phyloP scores from a whole-genome alignment of 64 coral and sea anemone species.

The Porites australiensis region DNA sequence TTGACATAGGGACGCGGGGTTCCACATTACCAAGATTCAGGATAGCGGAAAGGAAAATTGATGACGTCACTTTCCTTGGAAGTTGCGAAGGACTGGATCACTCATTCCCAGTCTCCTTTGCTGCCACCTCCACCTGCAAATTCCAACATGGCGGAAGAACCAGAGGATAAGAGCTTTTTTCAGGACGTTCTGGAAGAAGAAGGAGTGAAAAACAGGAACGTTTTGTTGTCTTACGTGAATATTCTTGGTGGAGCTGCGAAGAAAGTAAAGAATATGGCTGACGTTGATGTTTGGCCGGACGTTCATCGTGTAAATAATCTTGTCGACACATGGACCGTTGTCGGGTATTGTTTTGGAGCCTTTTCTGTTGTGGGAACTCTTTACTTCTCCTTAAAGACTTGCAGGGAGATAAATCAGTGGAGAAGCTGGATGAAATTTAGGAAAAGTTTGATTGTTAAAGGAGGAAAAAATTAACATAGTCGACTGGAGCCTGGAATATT shows the following conservation, averaged over 20 bases:
- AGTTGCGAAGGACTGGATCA: too few species aligned
- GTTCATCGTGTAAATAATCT: constrained; percentile 67
- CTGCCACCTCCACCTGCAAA: not conserved
- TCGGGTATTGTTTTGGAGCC: constrained; percentile 62
- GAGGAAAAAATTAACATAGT: not conserved
- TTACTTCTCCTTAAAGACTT: constrained; percentile 69
- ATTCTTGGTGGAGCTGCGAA: constrained; percentile 41
- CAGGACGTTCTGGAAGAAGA: constrained; percentile 41
- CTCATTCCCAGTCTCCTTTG: not conserved
- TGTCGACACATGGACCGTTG: constrained; percentile 68
- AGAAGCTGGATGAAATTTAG: constrained; percentile 64
- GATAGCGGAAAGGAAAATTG: too few species aligned
- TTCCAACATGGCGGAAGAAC: constrained; percentile 70
- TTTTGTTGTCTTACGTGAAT: constrained; percentile 45
- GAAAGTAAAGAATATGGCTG: constrained; percentile 49
- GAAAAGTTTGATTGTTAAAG: not conserved
- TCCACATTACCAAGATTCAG: too few species aligned
- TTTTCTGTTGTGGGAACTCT: constrained; percentile 46
- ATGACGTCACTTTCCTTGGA: too few species aligned
- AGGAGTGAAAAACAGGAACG: constrained; percentile 34
- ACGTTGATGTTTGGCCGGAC: constrained; percentile 85
- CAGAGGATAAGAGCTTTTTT: constrained; percentile 41
- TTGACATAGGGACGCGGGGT: too few species aligned
- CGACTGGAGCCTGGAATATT: too few species aligned
- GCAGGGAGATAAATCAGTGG: constrained; percentile 71